Evolutionary conservation across 2,113 vertebrate species (phyloP).

Genomic region (Nibea albiflora): DNA sequence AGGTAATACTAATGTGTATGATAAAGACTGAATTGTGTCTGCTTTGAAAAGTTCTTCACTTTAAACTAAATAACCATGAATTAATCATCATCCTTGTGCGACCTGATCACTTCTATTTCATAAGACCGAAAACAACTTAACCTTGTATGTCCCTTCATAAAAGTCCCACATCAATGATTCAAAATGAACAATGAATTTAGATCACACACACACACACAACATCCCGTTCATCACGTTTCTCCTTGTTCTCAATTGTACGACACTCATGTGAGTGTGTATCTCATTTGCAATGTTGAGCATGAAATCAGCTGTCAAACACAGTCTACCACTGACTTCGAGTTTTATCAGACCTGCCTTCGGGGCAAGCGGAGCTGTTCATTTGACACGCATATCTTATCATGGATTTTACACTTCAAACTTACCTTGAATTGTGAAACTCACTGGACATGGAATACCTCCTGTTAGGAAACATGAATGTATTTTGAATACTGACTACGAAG

Average conservation of each 20-base stretch:
- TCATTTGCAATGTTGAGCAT: not conserved
- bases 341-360: conserved; percentile 34
- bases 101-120: not conserved
- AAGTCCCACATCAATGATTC: conserved; percentile 1
- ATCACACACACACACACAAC: not conserved
- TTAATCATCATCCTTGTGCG: not conserved
- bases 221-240: not conserved
- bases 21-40: not conserved
- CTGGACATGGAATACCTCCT: not conserved
- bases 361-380: conserved; percentile 16
- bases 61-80: not conserved
- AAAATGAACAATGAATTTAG: not conserved
- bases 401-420: conserved; percentile 4
- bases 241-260: not conserved
- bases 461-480: not conserved
- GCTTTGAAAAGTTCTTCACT: not conserved
- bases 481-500: not conserved
- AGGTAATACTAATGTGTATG: not conserved
- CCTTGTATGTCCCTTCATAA: not conserved
- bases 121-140: not conserved
- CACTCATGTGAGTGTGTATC: not conserved
- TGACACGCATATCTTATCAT: conserved; percentile 9
- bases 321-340: not conserved
- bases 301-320: conserved; percentile 1
- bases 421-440: conserved; percentile 1